Evolutionary conservation across 2,888 invertebrate genomes (phyloP), one percentile per base, ranked within the genome.

Genomic region (Mechanitis mazaeus): DNA sequence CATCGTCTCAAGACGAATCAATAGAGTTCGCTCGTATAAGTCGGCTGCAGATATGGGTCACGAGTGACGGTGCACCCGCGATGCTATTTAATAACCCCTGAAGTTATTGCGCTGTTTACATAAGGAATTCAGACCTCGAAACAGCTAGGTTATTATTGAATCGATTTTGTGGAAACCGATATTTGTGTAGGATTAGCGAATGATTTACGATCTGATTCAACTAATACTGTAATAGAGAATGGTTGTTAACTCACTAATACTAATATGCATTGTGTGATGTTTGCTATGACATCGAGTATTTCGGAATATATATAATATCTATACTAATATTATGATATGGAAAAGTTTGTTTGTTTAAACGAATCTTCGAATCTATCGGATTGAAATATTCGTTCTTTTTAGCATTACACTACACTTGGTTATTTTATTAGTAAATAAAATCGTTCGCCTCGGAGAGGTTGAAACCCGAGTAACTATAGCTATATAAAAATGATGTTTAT

Each of bases 1-100:
- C 83, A 79, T 69, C 85, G 84, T 89, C 91, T 91, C 89, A 91
- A 91, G 91, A 90, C 84, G 91, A 91, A 91, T 91, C 91, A 90
- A 91, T 91, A 91, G 87, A 89, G 90, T 88, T 87, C 89, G 89
- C 87, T 89, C 81, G 85, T 85, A 86, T 80, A 86, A 84, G 85
- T 81, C 82, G 86, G 81, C 80, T 88, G 90, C 90, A 88, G 84
- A 89, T 89, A 77, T 88, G 85, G 90, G 89, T 88, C 89, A 85
- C 83, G 80, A 58, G 87, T 87, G 86, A 86, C 84, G 81, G 82
- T 88, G 90, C 88, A 88, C 81, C 85, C 75, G 73, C 20, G 20
- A 20, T 20, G 20, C 74, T 85, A 84, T 85, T 87, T 87, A 87
- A 87, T 87, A 85, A 85, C 84, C 81, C 71, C 69, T 68, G 69